Evolutionary conservation across 1,140 invertebrate genomes (phyloP).

Genomic region (Limonius californicus): DNA sequence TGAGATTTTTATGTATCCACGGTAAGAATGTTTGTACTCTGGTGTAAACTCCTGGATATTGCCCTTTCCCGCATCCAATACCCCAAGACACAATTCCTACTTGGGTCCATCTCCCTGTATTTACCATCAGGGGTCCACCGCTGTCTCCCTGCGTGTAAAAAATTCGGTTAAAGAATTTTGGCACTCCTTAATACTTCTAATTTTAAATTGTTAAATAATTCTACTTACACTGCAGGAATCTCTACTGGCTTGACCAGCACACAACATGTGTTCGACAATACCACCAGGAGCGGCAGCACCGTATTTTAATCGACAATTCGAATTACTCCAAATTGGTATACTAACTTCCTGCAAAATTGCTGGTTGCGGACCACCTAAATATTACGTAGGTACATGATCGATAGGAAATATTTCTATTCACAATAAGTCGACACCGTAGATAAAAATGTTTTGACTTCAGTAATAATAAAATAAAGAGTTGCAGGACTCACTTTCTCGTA

Average conservation of each 20-base stretch:
- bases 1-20: constrained; percentile 74
- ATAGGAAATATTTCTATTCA: too few relatives aligned
- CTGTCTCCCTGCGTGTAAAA: constrained; percentile 86
- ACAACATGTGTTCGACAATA: constrained; percentile 82
- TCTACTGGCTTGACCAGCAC: constrained; percentile 73
- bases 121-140: constrained; percentile 82
- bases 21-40: constrained; percentile 70
- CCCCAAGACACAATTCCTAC: constrained; percentile 92
- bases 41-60: constrained; percentile 85
- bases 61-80: constrained; percentile 85
- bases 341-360: constrained; percentile 76
- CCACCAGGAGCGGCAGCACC: constrained; percentile 81
- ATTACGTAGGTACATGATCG: too few relatives aligned
- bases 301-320: constrained; percentile 74
- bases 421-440: too few relatives aligned
- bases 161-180: constrained; percentile 22
- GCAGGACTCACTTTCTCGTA: constrained; percentile 66
- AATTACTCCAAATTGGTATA: constrained; percentile 79
- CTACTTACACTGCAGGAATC: constrained; percentile 84
- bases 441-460: too few relatives aligned
- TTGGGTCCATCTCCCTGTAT: constrained; percentile 71
- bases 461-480: too few relatives aligned
- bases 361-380: constrained; percentile 77
- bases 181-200: too few relatives aligned
- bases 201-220: constrained; percentile 16